These are phyloP conservation scores for Nestor notabilis DNA, from an alignment of 2,113 vertebrate species.

Conservation along the genomic window DNA sequence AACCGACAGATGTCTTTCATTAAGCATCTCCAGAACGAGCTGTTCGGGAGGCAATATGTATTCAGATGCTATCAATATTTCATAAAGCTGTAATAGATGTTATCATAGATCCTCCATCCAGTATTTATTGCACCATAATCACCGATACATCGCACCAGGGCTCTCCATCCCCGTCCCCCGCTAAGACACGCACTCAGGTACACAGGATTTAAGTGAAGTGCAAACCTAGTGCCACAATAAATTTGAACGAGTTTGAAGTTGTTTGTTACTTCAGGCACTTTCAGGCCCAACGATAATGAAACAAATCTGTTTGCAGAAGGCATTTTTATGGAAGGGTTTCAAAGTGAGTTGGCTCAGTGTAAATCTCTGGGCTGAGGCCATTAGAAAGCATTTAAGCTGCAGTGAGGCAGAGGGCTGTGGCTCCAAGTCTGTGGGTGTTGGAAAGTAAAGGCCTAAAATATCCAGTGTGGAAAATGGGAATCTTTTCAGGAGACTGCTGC, in stretches of 20 bases:
- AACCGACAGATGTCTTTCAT: slow-evolving; percentile 73
- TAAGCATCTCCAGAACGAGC: slow-evolving; percentile 67
- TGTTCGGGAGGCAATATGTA: slow-evolving; percentile 69
- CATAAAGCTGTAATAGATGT: slow-evolving; percentile 70
- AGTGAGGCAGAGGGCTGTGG: not conserved
- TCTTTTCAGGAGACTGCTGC: not conserved
- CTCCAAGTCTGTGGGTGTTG: not conserved
- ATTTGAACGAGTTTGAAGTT: slow-evolving; percentile 38
- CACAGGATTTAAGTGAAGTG: not conserved
- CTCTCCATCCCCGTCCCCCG: not conserved
- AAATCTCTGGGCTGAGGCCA: slow-evolving; percentile 51
- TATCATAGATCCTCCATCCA: slow-evolving; percentile 68
- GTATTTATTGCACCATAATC: slow-evolving; percentile 65
- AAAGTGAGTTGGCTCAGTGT: slow-evolving; percentile 33
- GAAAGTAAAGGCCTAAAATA: slow-evolving; percentile 10
- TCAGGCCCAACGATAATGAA: slow-evolving; percentile 26
- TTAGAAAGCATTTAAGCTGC: slow-evolving; percentile 44
- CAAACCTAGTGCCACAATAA: not conserved
- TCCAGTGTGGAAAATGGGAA: not conserved
- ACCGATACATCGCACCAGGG: not conserved
- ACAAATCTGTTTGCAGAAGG: slow-evolving; percentile 65
- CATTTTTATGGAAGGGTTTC: slow-evolving; percentile 53
- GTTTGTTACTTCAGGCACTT: slow-evolving; percentile 59
- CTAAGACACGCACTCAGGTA: not conserved
- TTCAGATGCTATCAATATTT: slow-evolving; percentile 72